These are phyloP conservation scores for Linepithema humile DNA, from an alignment of 1,140 invertebrate genomes.

Conservation along the genomic window DNA sequence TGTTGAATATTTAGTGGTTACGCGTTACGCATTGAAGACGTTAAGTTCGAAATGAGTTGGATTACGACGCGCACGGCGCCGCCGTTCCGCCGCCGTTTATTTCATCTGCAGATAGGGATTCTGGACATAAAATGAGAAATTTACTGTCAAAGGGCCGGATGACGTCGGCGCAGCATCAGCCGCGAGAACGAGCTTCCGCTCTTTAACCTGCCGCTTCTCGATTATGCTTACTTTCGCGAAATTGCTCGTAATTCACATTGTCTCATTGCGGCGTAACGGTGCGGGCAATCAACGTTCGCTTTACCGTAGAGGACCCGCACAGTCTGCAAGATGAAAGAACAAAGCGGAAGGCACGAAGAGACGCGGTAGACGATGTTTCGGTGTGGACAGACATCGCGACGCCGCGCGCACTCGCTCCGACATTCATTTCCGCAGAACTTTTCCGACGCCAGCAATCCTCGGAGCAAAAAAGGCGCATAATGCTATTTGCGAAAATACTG, in stretches of 20 bases:
- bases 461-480: neutral
- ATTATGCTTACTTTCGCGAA: constrained; percentile 70
- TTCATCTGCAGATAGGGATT: constrained; percentile 17
- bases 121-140: constrained; percentile 33
- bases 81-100: constrained; percentile 10
- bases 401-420: neutral
- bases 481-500: neutral
- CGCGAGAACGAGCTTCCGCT: constrained; percentile 73
- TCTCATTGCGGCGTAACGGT: constrained; percentile 79
- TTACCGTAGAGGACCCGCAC: constrained; percentile 66
- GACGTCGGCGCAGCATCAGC: constrained; percentile 14
- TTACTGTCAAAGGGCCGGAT: constrained; percentile 25
- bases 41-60: constrained; percentile 63
- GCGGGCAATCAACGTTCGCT: constrained; percentile 76
- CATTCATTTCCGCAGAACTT: constrained; percentile 17
- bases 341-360: constrained; percentile 1
- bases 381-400: neutral
- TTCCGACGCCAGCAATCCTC: neutral
- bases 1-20: constrained; percentile 60
- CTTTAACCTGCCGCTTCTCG: constrained; percentile 67
- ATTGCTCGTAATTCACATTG: constrained; percentile 81
- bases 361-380: neutral
- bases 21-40: constrained; percentile 53
- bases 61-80: constrained; percentile 61
- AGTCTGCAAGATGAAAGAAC: neutral